Conservation (phyloP, 1,140 invertebrate genomes). For the Anoplophora glabripennis region DNA sequence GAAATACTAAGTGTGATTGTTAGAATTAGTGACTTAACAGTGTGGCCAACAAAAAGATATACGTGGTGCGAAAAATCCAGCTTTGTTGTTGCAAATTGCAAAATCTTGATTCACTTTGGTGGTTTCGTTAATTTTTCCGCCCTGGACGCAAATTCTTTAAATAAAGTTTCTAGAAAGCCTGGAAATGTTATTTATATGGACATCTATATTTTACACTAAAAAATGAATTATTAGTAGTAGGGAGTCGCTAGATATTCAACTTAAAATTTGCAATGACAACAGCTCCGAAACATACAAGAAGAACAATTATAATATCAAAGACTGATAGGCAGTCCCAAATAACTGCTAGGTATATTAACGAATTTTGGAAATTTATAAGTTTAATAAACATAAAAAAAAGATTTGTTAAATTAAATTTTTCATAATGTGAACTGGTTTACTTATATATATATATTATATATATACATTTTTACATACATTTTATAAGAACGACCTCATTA, state of each 20-base stretch:
- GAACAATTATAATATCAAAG: constrained; percentile 6
- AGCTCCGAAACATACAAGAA: not conserved
- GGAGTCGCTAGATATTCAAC: not conserved
- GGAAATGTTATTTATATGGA: not conserved
- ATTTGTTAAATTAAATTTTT: not conserved
- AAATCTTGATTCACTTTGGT: not conserved
- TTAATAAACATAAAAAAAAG: not conserved
- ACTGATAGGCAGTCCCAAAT: not conserved
- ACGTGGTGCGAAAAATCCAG: not conserved
- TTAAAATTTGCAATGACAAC: not conserved
- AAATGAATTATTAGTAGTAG: not conserved
- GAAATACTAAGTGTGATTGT: not conserved
- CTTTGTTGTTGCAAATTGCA: not conserved
- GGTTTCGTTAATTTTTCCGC: not conserved
- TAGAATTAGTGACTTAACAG: not conserved
- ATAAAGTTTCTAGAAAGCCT: not conserved
- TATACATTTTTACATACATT: no score
- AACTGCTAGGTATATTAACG: constrained; percentile 2
- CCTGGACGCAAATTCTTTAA: not conserved
- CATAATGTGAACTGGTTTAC: not conserved
- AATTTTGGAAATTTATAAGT: not conserved
- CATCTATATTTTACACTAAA: not conserved
- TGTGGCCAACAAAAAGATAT: not conserved
- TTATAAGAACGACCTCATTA: no score
- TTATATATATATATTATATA: no score